These are phyloP conservation scores for Campoletis raptor DNA, from an alignment of 2,888 invertebrate genomes.

Conservation along the genomic window DNA sequence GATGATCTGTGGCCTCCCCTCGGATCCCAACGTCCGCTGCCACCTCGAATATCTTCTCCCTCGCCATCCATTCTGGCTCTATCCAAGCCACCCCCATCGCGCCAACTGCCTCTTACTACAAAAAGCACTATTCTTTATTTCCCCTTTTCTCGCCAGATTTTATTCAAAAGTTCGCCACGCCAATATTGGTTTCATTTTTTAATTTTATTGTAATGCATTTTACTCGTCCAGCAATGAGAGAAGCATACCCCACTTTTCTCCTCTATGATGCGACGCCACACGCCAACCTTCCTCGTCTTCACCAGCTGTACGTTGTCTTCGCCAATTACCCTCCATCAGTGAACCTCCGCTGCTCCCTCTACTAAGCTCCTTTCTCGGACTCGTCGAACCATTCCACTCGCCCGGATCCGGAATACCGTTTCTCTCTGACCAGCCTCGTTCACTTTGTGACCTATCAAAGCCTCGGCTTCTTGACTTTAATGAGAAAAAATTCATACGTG, in stretches of 20 bases:
- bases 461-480: conserved; percentile 80
- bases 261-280: conserved; percentile 82
- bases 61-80: conserved; percentile 80
- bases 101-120: conserved; percentile 85
- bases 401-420: conserved; percentile 85
- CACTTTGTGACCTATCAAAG: conserved; percentile 84
- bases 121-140: conserved; percentile 15
- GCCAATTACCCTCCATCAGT: conserved; percentile 85
- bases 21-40: conserved; percentile 82
- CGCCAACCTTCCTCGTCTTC: conserved; percentile 87
- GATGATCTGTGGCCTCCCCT: conserved; percentile 81
- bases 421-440: conserved; percentile 86
- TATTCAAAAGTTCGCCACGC: neutral
- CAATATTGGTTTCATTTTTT: neutral
- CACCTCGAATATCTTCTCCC: conserved; percentile 73
- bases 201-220: neutral
- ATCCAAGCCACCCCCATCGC: conserved; percentile 83
- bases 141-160: neutral
- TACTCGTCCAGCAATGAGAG: neutral
- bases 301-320: conserved; percentile 85
- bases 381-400: conserved; percentile 86
- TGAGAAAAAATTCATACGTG: neutral
- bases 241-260: conserved; percentile 87
- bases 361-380: conserved; percentile 87
- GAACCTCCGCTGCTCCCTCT: conserved; percentile 84